phyloP scores from a whole-genome alignment of 2,113 vertebrate species.

The Tragelaphus imberbis region DNA sequence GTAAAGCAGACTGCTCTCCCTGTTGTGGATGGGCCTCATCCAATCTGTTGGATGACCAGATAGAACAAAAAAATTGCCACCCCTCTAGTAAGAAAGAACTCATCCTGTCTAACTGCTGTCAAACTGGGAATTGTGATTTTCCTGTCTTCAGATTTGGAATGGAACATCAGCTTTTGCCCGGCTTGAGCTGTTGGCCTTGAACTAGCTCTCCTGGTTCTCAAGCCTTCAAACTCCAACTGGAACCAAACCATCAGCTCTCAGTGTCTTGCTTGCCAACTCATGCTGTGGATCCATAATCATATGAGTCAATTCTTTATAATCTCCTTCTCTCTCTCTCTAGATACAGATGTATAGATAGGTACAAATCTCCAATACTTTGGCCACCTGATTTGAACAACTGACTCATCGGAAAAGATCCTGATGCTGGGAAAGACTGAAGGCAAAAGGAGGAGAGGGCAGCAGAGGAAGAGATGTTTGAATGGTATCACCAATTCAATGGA shows the following conservation, averaged over 20 bases:
- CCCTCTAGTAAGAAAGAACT: not conserved
- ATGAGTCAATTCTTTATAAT: not conserved
- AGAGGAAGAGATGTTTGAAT: not conserved
- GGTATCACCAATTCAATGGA: not conserved
- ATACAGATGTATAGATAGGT: not conserved
- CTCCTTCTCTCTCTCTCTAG: not conserved
- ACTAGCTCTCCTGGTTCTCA: not conserved
- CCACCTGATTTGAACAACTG: not conserved
- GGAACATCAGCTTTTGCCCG: not conserved
- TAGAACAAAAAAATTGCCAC: not conserved
- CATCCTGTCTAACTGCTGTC: not conserved
- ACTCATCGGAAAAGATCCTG: not conserved
- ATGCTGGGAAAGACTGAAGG: not conserved
- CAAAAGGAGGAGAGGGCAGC: not conserved
- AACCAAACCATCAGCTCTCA: not conserved
- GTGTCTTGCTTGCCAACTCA: not conserved
- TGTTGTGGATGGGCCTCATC: not conserved
- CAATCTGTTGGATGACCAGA: not conserved
- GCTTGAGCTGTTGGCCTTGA: not conserved
- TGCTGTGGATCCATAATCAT: not conserved
- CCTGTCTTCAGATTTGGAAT: not conserved
- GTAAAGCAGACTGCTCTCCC: not conserved
- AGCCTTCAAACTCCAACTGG: not conserved
- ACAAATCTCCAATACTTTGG: not conserved
- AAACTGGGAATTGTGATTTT: not conserved